Percentiles rank a stretch among this genome's conserved stretches.
Evolutionary conservation across 2,113 vertebrate genomes (phyloP).

Genomic region (Cacatua alba): DNA sequence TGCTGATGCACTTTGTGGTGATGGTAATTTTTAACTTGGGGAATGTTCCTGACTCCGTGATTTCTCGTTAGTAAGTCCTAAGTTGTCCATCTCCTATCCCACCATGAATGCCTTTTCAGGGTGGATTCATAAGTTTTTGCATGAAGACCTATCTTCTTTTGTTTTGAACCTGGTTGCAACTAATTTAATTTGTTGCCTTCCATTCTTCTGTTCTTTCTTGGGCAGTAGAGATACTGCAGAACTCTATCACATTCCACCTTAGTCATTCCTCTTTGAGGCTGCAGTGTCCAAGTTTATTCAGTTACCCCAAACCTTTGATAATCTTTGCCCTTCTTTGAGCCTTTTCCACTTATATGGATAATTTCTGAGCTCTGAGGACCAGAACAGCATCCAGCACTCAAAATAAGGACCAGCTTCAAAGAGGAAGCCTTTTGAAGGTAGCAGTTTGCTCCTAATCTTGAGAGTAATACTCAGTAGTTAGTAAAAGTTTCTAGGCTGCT

Average conservation of each 20-base stretch:
- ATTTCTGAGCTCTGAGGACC: neutral
- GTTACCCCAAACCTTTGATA: neutral
- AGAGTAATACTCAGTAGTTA: neutral
- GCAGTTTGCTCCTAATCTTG: neutral
- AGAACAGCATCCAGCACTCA: neutral
- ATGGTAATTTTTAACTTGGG: too few relatives aligned
- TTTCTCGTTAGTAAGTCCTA: too few relatives aligned
- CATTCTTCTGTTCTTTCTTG: too few relatives aligned
- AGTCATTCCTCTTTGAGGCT: neutral
- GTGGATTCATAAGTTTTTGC: too few relatives aligned
- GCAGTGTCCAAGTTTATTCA: neutral
- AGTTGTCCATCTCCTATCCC: too few relatives aligned
- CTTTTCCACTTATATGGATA: neutral
- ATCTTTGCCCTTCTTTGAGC: neutral
- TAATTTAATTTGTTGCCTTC: too few relatives aligned
- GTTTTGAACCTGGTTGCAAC: too few relatives aligned
- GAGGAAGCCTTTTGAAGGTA: neutral
- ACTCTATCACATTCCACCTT: neutral
- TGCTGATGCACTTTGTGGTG: too few relatives aligned
- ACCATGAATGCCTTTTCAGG: too few relatives aligned
- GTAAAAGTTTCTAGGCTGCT: neutral
- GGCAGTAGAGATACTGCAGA: neutral
- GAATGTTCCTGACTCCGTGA: too few relatives aligned
- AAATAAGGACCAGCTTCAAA: neutral
- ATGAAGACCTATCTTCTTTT: too few relatives aligned